phyloP scores from a whole-genome alignment of 2,888 invertebrate genomes.

The Smittia aterrima region DNA sequence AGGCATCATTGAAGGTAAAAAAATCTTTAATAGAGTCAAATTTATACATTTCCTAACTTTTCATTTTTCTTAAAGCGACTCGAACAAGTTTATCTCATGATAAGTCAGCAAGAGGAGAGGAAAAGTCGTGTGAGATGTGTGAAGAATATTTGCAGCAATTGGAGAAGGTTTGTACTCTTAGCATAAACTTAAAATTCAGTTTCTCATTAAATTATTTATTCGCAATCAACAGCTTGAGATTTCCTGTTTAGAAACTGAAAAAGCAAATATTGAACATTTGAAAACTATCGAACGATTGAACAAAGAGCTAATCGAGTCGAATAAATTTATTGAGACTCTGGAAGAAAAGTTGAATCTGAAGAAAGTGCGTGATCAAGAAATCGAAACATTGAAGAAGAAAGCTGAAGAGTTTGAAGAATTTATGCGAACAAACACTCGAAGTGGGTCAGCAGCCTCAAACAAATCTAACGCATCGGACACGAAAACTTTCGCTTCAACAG shows the following conservation, averaged over 20 bases:
- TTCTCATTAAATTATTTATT: background rate
- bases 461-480: slow-evolving; percentile 23
- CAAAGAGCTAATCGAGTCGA: slow-evolving; percentile 43
- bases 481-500: slow-evolving; percentile 52
- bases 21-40: no score
- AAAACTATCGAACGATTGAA: slow-evolving; percentile 46
- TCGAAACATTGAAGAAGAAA: slow-evolving; percentile 62
- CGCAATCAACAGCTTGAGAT: slow-evolving; percentile 49
- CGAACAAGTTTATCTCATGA: no score
- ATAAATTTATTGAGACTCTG: slow-evolving; percentile 48
- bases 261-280: slow-evolving; percentile 47
- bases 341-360: slow-evolving; percentile 51
- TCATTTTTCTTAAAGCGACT: no score
- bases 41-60: no score
- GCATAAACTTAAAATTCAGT: background rate
- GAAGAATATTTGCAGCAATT: slow-evolving; percentile 48
- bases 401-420: slow-evolving; percentile 65
- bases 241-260: slow-evolving; percentile 49
- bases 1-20: background rate
- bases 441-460: slow-evolving; percentile 48
- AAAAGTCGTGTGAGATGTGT: slow-evolving; percentile 48
- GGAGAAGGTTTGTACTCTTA: slow-evolving; percentile 45
- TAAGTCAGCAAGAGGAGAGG: no score
- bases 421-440: slow-evolving; percentile 56
- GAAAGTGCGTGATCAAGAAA: slow-evolving; percentile 61